Evolutionary conservation across 2,797 vertebrate genomes (phyloP).

Genomic region (Sebastes minor): DNA sequence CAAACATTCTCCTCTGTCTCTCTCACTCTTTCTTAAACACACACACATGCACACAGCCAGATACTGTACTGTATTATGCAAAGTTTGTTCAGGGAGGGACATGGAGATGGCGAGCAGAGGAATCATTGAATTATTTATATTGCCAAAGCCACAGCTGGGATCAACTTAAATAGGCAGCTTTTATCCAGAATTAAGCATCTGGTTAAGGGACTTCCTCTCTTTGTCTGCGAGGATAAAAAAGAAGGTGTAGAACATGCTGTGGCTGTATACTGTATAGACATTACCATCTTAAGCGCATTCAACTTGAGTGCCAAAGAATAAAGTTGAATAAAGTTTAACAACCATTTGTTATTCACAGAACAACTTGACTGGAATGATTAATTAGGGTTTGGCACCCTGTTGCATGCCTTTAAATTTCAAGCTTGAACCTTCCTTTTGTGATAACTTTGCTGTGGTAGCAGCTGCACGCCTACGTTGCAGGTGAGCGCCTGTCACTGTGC

Average conservation of each 20-base stretch:
- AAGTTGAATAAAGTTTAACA: neutral
- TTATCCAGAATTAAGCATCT: conserved; percentile 46
- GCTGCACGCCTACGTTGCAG: neutral
- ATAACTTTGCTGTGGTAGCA: neutral
- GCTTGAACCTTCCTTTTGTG: neutral
- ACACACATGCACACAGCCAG: conserved; percentile 22
- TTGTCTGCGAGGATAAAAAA: conserved; percentile 23
- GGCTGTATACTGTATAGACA: neutral
- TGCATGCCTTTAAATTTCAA: neutral
- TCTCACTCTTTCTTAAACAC: conserved; percentile 4
- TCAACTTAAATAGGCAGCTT: conserved; percentile 41
- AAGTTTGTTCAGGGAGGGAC: conserved; percentile 63
- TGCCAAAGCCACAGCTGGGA: conserved; percentile 31
- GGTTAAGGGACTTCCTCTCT: conserved; percentile 41
- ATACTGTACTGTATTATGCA: conserved; percentile 59
- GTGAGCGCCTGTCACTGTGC: neutral
- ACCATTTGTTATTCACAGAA: neutral
- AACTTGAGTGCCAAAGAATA: neutral
- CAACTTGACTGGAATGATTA: neutral
- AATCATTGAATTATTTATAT: conserved; percentile 64
- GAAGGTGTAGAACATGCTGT: neutral
- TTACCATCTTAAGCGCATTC: neutral
- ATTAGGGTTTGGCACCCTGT: neutral
- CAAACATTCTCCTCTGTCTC: conserved; percentile 22
- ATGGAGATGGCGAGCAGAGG: conserved; percentile 22